Percentiles rank a stretch among this genome's conserved stretches.
phyloP scores from a whole-genome alignment of 2,888 invertebrate genomes.

The Ochropleura plecta region DNA sequence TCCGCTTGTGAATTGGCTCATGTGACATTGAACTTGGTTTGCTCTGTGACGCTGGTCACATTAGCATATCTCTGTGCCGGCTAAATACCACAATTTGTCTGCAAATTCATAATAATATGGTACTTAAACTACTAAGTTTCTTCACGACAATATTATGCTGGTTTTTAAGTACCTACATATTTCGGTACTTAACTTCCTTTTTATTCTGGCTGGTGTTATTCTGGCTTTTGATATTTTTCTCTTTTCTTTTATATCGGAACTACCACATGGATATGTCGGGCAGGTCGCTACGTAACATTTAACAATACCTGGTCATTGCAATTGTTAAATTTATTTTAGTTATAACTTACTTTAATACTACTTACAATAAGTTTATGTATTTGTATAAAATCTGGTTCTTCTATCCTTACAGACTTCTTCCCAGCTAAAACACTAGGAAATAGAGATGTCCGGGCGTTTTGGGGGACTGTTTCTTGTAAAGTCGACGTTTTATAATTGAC shows the following conservation, averaged over 20 bases:
- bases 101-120: constrained; percentile 23
- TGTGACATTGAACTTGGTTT: constrained; percentile 56
- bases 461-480: too few relatives aligned
- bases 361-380: too few relatives aligned
- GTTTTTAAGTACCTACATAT: constrained; percentile 5
- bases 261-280: too few relatives aligned
- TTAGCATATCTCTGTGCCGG: constrained; percentile 51
- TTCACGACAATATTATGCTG: not conserved
- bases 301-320: too few relatives aligned
- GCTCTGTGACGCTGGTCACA: constrained; percentile 29
- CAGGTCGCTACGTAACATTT: too few relatives aligned
- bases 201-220: not conserved
- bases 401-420: too few relatives aligned
- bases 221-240: not conserved
- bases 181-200: not conserved
- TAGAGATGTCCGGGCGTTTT: too few relatives aligned
- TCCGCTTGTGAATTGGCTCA: constrained; percentile 1
- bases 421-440: too few relatives aligned
- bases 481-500: too few relatives aligned
- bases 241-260: not conserved
- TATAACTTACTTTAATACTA: too few relatives aligned
- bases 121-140: not conserved
- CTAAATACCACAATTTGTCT: constrained; percentile 39
- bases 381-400: too few relatives aligned
- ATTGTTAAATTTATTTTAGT: too few relatives aligned